Evolutionary conservation across 2,888 invertebrate genomes (phyloP), one percentile per base, ranked within the genome.

Genomic region (Frankliniella fusca): DNA sequence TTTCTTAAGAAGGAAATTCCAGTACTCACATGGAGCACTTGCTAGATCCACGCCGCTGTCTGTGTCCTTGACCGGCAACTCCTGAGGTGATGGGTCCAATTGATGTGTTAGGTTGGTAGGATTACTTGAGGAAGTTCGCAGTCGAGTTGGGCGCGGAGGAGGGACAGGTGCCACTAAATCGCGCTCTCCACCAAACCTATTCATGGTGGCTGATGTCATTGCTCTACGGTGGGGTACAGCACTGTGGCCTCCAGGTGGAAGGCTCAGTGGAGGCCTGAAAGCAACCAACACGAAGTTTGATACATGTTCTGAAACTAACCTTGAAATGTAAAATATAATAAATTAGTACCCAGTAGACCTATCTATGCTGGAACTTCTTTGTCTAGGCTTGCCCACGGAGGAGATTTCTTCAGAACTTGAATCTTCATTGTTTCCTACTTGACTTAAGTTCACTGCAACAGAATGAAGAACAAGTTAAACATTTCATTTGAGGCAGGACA

Each of bases 361-460:
- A 86, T 94, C 94, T 15, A 92, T 90, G 54, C 91, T 91, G 82
- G 92, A 90, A 81, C 93, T 92, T 83, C 94, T 89, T 20, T 93
- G 93, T 80, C 92, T 91, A 20, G 85, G 83, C 81, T 84, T 83
- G 82, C 28, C 82, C 89, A 76, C 70, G 1, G 27, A 23, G 10
- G 70, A 23, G 12, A 27, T 76, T 85, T 93, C 93, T 86, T 95
- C 95, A 0, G 95, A 95, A 85, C 94, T 95, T 81, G 94, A 94
- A 88, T 95, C 95, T 87, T 95, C 95, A 85, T 93, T 93, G 84
- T 89, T 88, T 18, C 91, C 93, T n/a, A 91, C 91, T 84, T 92
- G 91, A 85, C 92, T 91, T 85, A 94, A 89, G 88, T 93, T 93
- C 87, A 93, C 93, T 93, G 88, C 82, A 87, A 86, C 84, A 80